Evolutionary conservation across 2,113 vertebrate genomes (phyloP).

Genomic region (Rhombomys opimus): DNA sequence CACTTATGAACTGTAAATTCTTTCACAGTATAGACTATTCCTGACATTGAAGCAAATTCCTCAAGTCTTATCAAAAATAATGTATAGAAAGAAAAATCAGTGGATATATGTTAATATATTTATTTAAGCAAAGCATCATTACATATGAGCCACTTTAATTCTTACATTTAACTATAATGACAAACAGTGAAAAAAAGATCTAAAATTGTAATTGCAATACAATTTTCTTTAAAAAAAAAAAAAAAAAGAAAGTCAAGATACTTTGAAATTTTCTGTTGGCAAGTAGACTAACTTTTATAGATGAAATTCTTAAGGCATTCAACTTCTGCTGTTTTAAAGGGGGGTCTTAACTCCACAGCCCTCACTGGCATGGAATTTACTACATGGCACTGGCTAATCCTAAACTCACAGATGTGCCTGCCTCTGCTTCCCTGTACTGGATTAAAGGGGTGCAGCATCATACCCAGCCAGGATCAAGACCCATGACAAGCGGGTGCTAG

Average conservation of each 20-base stretch:
- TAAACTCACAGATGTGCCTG: not conserved
- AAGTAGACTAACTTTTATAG: not conserved
- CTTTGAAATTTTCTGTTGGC: slow-evolving; percentile 35
- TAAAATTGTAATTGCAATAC: slow-evolving; percentile 30
- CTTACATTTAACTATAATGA: slow-evolving; percentile 35
- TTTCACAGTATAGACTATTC: not conserved
- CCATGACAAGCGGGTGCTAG: not conserved
- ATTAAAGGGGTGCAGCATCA: not conserved
- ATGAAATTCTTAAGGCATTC: not conserved
- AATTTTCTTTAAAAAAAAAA: not conserved
- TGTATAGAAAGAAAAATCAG: slow-evolving; percentile 3
- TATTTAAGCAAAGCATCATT: slow-evolving; percentile 53
- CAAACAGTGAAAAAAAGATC: slow-evolving; percentile 35
- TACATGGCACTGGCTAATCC: not conserved
- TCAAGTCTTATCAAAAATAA: slow-evolving; percentile 4
- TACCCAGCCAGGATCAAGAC: not conserved
- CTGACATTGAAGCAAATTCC: slow-evolving; percentile 18
- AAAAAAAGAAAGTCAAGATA: slow-evolving; percentile 10
- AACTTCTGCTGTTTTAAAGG: not conserved
- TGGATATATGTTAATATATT: not conserved
- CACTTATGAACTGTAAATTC: not conserved
- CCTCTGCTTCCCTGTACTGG: not conserved
- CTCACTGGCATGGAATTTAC: not conserved
- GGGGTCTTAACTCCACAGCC: no score
- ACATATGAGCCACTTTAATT: slow-evolving; percentile 33